Base-by-base conservation (phyloP, 2,888 invertebrate species). In the Metacarcinus magister region DNA sequence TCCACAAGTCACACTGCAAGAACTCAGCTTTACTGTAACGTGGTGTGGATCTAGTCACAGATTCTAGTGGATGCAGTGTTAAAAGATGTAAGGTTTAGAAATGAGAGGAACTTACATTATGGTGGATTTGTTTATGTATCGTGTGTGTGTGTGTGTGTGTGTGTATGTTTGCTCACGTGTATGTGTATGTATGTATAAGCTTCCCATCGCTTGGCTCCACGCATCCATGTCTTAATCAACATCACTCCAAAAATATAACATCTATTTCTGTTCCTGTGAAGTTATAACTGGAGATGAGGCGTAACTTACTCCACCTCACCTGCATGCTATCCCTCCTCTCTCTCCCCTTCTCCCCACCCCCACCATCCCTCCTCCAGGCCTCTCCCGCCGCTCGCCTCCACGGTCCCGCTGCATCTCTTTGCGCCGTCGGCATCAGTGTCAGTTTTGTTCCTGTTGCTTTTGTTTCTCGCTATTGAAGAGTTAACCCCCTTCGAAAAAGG, bases 401-500 rank as follows among this genome's bases (percentile, higher is more conserved):
- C 87, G 87, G 39, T 87, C 87, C 32, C 87, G 39, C 39, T 87
- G 32, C 87, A 39, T 32, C 87, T 87, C 32, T 39, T 32, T 87
- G 32, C 87, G 87, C 87, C 87, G 87, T 87, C 87, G 87, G 87
- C 87, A 39, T 39, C 32, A 39, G 39, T 87, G 87, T 87, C 87
- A 87, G 87, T 87, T 87, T 87, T 87, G 87, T 87, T 87, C 39
- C 87, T 32, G 87, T 87, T 87, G 87, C 87, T 87, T 87, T 87
- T 87, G 87, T 87, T 87, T 87, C 87, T 87, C 87, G 87, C 87
- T 87, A 39, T 32, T 39, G 87, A 87, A 87, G 87, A 67, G 60
- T 93, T 60, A 46, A 23, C 67, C 93, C 92, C 92, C 43, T 39
- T 67, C 60, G 67, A 93, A 93, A 93, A 93, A 93, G 67, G 67